These are phyloP conservation scores for Bungarus multicinctus DNA, from an alignment of 2,113 vertebrate genomes.

Conservation along the genomic window DNA sequence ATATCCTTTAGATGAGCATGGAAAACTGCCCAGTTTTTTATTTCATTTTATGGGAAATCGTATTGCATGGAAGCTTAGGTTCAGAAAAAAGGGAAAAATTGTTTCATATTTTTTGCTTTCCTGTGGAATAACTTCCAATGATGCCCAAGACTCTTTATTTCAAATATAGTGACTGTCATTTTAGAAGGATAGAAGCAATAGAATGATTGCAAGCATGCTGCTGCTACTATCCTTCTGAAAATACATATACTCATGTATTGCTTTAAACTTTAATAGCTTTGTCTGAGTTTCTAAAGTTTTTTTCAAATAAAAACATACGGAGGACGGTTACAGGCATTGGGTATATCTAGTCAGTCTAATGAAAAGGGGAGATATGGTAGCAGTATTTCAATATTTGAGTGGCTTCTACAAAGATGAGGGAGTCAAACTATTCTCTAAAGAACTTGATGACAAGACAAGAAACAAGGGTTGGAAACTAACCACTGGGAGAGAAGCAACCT, in stretches of 20 bases:
- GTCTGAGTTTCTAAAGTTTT: neutral
- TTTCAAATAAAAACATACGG: too few relatives aligned
- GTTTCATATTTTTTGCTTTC: neutral
- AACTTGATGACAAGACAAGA: too few relatives aligned
- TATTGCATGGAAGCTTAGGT: neutral
- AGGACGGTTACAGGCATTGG: too few relatives aligned
- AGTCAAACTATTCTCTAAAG: too few relatives aligned
- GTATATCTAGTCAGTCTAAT: too few relatives aligned
- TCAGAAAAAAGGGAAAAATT: neutral
- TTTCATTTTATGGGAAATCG: constrained; percentile 28
- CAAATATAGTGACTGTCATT: constrained; percentile 11
- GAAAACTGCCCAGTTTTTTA: neutral
- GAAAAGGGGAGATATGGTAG: too few relatives aligned
- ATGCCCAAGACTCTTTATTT: neutral
- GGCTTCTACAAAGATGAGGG: too few relatives aligned
- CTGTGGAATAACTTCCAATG: neutral
- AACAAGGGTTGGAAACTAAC: too few relatives aligned
- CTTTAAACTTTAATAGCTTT: neutral
- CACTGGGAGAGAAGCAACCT: too few relatives aligned
- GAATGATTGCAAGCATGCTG: neutral
- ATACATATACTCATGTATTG: neutral
- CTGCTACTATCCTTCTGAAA: too few relatives aligned
- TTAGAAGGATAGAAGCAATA: neutral
- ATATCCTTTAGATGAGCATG: constrained; percentile 4
- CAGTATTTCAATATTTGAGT: too few relatives aligned